These are phyloP conservation scores for Nipponia nippon DNA, from an alignment of 2,113 vertebrate species.

Conservation along the genomic window DNA sequence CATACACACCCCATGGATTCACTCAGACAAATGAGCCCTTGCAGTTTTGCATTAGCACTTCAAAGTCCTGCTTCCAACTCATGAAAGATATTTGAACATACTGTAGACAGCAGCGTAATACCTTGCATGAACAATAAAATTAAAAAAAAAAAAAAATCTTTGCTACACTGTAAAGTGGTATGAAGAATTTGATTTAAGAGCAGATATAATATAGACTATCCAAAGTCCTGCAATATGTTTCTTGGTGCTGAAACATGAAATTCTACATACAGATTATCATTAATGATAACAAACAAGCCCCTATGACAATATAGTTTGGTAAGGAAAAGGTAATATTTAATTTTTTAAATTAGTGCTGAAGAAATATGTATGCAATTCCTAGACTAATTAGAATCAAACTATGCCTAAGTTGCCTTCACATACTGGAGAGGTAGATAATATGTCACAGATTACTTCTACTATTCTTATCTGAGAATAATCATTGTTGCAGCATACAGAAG, in stretches of 20 bases:
- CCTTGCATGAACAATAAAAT: not conserved
- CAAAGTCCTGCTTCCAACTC: conserved; percentile 50
- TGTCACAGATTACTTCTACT: not conserved
- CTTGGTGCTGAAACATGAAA: not conserved
- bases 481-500: not conserved
- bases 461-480: not conserved
- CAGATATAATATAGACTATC: not conserved
- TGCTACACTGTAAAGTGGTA: not conserved
- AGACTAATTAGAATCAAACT: not conserved
- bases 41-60: conserved; percentile 56
- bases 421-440: not conserved
- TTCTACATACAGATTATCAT: not conserved
- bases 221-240: not conserved
- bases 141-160: not conserved
- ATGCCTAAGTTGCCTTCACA: not conserved
- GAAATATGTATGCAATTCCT: not conserved
- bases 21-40: conserved; percentile 47
- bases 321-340: not conserved
- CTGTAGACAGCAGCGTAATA: not conserved
- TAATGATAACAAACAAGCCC: not conserved
- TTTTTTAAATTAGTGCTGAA: not conserved
- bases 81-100: not conserved
- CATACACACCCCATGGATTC: conserved; percentile 45
- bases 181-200: not conserved
- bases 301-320: not conserved